These are phyloP conservation scores for Rotaria macrura DNA, from an alignment of 2,888 invertebrate species.

Conservation along the genomic window DNA sequence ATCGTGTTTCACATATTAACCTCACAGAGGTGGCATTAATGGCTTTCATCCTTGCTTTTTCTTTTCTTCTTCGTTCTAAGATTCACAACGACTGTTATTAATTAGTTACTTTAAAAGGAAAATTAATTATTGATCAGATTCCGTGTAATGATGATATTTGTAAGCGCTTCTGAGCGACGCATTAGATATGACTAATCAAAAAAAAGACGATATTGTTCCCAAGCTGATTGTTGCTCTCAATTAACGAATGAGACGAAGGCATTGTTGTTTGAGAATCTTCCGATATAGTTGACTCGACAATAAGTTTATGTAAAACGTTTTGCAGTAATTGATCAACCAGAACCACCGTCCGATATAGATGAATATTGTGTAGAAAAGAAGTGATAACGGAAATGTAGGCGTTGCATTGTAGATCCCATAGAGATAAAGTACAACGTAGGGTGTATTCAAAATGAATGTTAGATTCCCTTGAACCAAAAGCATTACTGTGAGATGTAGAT, in stretches of 20 bases:
- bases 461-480: background rate
- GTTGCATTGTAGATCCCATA: background rate
- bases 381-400: background rate
- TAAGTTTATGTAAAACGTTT: background rate
- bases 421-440: background rate
- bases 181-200: too few species aligned
- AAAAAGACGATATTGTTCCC: too few species aligned
- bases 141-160: too few species aligned
- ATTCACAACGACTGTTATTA: too few species aligned
- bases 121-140: too few species aligned
- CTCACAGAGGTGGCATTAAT: too few species aligned
- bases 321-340: background rate
- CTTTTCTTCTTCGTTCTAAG: too few species aligned
- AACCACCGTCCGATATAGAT: background rate
- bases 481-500: background rate
- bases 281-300: background rate
- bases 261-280: background rate
- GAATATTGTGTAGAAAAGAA: background rate
- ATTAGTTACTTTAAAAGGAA: too few species aligned
- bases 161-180: too few species aligned
- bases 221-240: too few species aligned
- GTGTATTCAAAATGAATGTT: background rate
- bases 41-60: too few species aligned
- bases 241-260: background rate
- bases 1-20: too few species aligned